Evolutionary conservation across 1,140 invertebrate species (phyloP).

Genomic region (Scaptomyza montana): DNA sequence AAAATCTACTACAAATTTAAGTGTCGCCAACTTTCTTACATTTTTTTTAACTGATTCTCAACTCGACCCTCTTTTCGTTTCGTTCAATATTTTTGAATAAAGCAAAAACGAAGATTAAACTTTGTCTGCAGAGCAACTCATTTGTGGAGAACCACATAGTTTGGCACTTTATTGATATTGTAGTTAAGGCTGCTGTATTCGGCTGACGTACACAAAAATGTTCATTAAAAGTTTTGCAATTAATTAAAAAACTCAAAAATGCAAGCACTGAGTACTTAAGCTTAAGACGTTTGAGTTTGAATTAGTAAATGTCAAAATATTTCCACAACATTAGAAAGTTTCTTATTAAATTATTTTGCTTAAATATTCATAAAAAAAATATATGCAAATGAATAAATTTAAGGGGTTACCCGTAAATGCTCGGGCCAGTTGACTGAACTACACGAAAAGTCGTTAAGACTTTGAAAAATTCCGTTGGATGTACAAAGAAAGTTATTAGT

Average conservation of each 20-base stretch:
- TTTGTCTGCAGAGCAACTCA: neutral
- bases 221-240: slow-evolving; percentile 48
- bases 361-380: slow-evolving; percentile 7
- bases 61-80: slow-evolving; percentile 10
- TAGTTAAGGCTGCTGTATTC: no score
- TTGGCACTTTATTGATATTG: slow-evolving; percentile 28
- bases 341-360: neutral
- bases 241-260: slow-evolving; percentile 39
- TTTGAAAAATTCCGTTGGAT: neutral
- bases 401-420: neutral
- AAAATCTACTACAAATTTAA: slow-evolving; percentile 27
- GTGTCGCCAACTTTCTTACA: slow-evolving; percentile 33
- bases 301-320: slow-evolving; percentile 29
- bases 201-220: slow-evolving; percentile 45
- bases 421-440: neutral
- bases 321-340: slow-evolving; percentile 2
- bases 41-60: slow-evolving; percentile 27
- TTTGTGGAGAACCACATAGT: slow-evolving; percentile 46
- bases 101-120: neutral
- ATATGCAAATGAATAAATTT: neutral
- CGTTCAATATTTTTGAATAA: slow-evolving; percentile 30
- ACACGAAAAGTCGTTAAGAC: neutral
- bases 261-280: neutral
- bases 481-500: no score
- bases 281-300: neutral